Conservation (phyloP, 1,140 invertebrate genomes). For the Vanessa atalanta region DNA sequence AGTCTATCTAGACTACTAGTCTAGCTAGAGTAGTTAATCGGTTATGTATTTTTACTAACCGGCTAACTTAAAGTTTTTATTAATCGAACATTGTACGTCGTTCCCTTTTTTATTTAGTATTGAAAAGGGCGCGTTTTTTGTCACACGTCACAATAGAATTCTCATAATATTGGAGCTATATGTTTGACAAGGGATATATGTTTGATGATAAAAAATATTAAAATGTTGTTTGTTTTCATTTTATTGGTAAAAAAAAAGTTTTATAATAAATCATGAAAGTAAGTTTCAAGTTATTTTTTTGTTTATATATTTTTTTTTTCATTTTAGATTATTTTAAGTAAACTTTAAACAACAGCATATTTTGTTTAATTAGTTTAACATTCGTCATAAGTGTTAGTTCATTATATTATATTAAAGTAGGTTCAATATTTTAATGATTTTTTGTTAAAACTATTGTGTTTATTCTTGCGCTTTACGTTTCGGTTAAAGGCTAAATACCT, state of each 20-base stretch:
- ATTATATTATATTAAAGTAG: no score
- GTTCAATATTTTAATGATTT: no score
- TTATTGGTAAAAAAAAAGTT: neutral
- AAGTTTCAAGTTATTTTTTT: no score
- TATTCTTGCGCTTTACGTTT: constrained; percentile 1
- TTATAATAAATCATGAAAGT: neutral
- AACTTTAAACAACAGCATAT: no score
- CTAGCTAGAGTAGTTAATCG: no score
- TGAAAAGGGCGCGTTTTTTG: constrained; percentile 27
- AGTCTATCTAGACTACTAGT: no score
- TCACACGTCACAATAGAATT: constrained; percentile 33
- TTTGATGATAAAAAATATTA: neutral
- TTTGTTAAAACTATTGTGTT: constrained; percentile 4
- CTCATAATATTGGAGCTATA: constrained; percentile 23
- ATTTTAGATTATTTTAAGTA: no score
- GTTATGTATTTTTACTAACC: no score
- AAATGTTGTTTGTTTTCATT: neutral
- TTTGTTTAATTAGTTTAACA: no score
- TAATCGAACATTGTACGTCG: constrained; percentile 14
- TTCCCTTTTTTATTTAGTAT: constrained; percentile 13
- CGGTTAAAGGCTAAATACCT: constrained; percentile 6
- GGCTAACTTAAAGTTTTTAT: neutral
- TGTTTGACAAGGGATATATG: constrained; percentile 11
- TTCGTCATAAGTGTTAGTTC: no score
- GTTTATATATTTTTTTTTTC: no score